Evolutionary conservation across 2,888 invertebrate species (phyloP), one percentile per base, ranked within the genome.

Genomic region (Tetragonula carbonaria): DNA sequence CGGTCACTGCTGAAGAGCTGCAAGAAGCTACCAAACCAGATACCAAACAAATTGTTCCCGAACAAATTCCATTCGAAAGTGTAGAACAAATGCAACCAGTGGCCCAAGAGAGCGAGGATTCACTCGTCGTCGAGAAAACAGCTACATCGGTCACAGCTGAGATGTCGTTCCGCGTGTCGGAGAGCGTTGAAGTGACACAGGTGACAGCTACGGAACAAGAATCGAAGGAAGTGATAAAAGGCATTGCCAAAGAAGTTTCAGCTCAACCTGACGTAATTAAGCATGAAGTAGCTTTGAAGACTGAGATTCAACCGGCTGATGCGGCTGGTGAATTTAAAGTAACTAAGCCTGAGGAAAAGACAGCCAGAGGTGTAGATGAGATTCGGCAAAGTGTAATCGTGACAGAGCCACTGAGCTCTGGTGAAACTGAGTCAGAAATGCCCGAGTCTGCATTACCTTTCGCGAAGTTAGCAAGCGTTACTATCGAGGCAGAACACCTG

Each of bases 351-450:
- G 90, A 84, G 75, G 89, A 90, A 82, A 95, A 92, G 91, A 91
- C 85, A 62, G 93, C 94, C 18, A 91, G 90, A 74, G 88, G 93
- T 80, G 88, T 93, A 8, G 89, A 93, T 53, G 93, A 93, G 67
- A 88, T 93, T 76, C 94, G 94, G 74, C 95, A 95, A 89, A 95
- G 96, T 86, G 89, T 96, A 70, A 93, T 95, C 74, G 93, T 96
- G 78, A 95, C 95, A 73, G 95, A 96, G 90, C 93, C 94, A 86
- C 93, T 93, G 88, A 93, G 95, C 84, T 94, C 95, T 88, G 95
- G 95, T 88, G 95, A 95, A 94, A 92, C 95, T 72, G 95, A 95
- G 94, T 93, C 94, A 91, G 92, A 95, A 80, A 91, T 95, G 88
- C 93, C 93, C 78, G 94, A 95, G 86, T 88, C 93, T 81, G 92